Evolutionary conservation across 2,797 vertebrate genomes (phyloP).

Genomic region (Nannoperca australis): DNA sequence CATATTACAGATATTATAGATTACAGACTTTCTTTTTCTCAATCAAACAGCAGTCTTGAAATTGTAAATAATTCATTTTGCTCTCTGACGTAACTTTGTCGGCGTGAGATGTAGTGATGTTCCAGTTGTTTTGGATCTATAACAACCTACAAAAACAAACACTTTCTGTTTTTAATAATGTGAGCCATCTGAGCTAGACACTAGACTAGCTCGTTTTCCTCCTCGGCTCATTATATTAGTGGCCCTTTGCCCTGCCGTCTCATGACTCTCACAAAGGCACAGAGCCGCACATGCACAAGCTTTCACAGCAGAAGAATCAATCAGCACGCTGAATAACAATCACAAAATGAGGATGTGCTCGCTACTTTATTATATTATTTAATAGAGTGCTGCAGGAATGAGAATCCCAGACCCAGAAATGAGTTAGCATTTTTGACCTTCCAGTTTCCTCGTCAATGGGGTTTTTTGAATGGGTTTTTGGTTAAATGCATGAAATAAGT

Average conservation of each 20-base stretch:
- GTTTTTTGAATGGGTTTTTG: no score
- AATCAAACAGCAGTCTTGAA: background rate
- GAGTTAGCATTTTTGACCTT: no score
- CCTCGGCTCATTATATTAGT: constrained; percentile 6
- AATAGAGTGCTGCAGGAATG: no score
- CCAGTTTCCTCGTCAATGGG: no score
- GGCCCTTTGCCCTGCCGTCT: background rate
- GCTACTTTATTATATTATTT: no score
- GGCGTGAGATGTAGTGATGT: background rate
- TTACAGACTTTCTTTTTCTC: background rate
- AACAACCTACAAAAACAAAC: background rate
- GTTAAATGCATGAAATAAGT: no score
- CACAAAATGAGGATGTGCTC: background rate
- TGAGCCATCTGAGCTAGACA: background rate
- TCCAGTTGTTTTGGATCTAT: background rate
- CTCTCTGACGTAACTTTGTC: background rate
- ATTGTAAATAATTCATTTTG: background rate
- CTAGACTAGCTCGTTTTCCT: background rate
- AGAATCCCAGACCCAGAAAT: no score
- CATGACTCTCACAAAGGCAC: constrained; percentile 8
- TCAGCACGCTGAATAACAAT: background rate
- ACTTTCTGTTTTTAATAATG: background rate
- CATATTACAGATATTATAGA: no score
- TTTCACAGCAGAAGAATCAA: background rate
- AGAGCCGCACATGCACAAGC: background rate